A percentile compares a stretch with the other conserved stretches of the same genome.
Conservation (phyloP, 2,113 vertebrate genomes). For the Mustela lutreola region DNA sequence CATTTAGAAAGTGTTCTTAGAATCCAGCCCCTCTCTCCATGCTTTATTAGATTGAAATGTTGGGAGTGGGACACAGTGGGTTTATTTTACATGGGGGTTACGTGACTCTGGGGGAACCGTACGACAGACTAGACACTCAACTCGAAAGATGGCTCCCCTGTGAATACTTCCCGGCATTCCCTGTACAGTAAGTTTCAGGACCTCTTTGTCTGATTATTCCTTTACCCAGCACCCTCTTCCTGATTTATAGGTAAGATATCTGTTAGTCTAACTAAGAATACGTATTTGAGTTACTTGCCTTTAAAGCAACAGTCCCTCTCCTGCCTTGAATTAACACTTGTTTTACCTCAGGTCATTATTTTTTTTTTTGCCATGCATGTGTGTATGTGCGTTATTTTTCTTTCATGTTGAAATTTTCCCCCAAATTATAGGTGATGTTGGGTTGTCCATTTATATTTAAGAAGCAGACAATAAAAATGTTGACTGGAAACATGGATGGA, state of each 20-base stretch:
- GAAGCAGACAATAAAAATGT: not conserved
- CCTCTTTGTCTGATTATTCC: not conserved
- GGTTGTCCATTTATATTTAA: not conserved
- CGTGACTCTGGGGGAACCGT: not conserved
- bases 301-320: not conserved
- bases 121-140: not conserved
- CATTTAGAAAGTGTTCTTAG: not conserved
- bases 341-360: not conserved
- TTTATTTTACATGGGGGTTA: not conserved
- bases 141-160: not conserved
- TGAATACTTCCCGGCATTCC: not conserved
- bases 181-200: not conserved
- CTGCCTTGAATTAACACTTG: not conserved
- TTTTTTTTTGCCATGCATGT: not conserved
- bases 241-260: not conserved
- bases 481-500: not conserved
- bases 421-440: not conserved
- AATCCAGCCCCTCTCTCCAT: no score
- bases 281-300: not conserved
- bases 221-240: not conserved
- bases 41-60: not conserved
- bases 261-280: not conserved
- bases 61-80: accelerated
- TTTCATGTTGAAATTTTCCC: not conserved
- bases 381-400: not conserved